Conservation (phyloP, 2,888 invertebrate species). For the Amblyteles armatorius region DNA sequence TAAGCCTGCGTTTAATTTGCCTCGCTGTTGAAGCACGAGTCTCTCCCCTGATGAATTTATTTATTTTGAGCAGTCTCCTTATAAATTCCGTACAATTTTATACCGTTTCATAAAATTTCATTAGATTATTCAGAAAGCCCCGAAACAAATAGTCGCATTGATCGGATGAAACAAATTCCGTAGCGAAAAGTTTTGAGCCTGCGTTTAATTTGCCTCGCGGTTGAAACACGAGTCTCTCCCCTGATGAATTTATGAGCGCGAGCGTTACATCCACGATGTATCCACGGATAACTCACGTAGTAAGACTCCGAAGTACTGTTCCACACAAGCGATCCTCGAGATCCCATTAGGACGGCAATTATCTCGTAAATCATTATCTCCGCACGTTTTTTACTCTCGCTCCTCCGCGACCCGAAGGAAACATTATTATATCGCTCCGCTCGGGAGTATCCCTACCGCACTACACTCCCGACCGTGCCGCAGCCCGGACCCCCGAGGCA, state of each 20-base stretch:
- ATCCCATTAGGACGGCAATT: slow-evolving; percentile 50
- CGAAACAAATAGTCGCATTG: background rate
- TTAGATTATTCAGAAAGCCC: background rate
- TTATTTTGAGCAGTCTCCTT: background rate
- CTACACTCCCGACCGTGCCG: background rate
- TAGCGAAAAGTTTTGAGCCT: background rate
- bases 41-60: slow-evolving; percentile 7
- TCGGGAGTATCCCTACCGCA: background rate
- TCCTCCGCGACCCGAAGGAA: background rate
- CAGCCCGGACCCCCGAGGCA: background rate
- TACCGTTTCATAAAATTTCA: background rate
- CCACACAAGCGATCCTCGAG: slow-evolving; percentile 16
- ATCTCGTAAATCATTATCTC: slow-evolving; percentile 56
- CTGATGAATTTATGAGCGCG: slow-evolving; percentile 14
- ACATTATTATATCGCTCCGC: slow-evolving; percentile 12
- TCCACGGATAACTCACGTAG: slow-evolving; percentile 27
- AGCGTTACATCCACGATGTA: slow-evolving; percentile 6
- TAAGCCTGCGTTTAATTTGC: background rate
- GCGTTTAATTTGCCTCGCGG: background rate
- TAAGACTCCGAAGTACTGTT: slow-evolving; percentile 5
- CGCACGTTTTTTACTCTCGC: slow-evolving; percentile 29
- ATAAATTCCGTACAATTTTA: background rate
- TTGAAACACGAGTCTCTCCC: background rate
- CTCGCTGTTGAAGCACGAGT: background rate
- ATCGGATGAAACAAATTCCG: background rate